These are phyloP conservation scores for Scaptomyza parva DNA, from an alignment of 2,888 invertebrate genomes.

Conservation along the genomic window DNA sequence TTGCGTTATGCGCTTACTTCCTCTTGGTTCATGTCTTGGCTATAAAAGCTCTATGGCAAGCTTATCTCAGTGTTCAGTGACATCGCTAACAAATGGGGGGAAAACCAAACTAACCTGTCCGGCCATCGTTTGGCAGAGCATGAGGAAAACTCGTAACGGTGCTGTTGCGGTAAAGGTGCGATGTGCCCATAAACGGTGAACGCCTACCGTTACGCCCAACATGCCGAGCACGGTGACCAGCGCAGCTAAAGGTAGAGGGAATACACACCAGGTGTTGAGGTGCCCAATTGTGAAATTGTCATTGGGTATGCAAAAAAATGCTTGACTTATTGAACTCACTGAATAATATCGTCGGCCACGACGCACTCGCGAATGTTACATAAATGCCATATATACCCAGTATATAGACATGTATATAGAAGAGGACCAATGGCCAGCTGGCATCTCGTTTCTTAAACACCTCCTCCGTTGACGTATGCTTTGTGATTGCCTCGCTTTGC, in stretches of 20 bases:
- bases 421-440: slow-evolving; percentile 90
- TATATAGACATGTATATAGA: slow-evolving; percentile 90
- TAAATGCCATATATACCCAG: slow-evolving; percentile 89
- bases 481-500: slow-evolving; percentile 8
- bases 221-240: slow-evolving; percentile 88
- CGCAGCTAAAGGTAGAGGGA: slow-evolving; percentile 84
- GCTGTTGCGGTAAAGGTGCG: slow-evolving; percentile 91
- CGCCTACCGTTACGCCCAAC: slow-evolving; percentile 95
- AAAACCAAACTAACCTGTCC: slow-evolving; percentile 89
- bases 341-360: slow-evolving; percentile 87
- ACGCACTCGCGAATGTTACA: slow-evolving; percentile 87
- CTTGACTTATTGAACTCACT: slow-evolving; percentile 86
- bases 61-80: slow-evolving; percentile 27
- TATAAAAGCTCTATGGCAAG: slow-evolving; percentile 31
- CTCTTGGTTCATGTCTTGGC: slow-evolving; percentile 49
- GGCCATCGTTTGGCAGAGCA: slow-evolving; percentile 93
- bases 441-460: slow-evolving; percentile 86
- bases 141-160: slow-evolving; percentile 90
- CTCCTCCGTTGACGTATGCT: slow-evolving; percentile 12
- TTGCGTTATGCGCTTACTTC: neutral
- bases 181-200: slow-evolving; percentile 97
- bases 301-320: slow-evolving; percentile 7
- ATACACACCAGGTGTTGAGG: neutral
- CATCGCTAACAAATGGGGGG: too few relatives aligned
- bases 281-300: slow-evolving; percentile 4